Conservation (phyloP, 2,113 vertebrate genomes). For the Bufo bufo region DNA sequence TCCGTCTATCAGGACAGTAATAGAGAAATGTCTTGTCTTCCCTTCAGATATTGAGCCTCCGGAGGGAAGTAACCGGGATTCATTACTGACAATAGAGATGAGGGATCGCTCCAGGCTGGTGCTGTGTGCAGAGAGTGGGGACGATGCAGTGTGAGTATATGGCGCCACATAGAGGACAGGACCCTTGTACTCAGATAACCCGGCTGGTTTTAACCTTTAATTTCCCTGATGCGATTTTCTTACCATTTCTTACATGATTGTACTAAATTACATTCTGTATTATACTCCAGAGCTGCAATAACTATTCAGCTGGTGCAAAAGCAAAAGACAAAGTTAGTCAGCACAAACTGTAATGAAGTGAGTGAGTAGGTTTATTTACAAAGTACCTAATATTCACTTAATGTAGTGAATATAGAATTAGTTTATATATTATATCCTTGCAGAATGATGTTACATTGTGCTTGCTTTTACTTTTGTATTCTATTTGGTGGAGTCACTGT, state of each 20-base stretch:
- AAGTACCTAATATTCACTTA: too few relatives aligned
- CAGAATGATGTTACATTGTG: too few relatives aligned
- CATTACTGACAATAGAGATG: constrained; percentile 79
- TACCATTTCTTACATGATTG: not conserved
- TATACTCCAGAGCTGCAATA: not conserved
- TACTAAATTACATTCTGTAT: not conserved
- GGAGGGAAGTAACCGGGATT: constrained; percentile 81
- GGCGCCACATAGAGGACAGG: not conserved
- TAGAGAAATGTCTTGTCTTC: not conserved
- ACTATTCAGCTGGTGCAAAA: not conserved
- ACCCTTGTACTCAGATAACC: not conserved
- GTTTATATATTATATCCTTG: too few relatives aligned
- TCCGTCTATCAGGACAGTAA: not conserved
- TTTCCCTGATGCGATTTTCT: not conserved
- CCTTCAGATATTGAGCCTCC: constrained; percentile 81
- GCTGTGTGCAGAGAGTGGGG: constrained; percentile 88
- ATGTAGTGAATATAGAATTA: too few relatives aligned
- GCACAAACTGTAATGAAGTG: too few relatives aligned
- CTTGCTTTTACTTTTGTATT: too few relatives aligned
- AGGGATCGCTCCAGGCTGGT: constrained; percentile 76
- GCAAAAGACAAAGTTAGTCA: too few relatives aligned
- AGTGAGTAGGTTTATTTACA: too few relatives aligned
- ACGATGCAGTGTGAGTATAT: constrained; percentile 86
- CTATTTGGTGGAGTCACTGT: not conserved
- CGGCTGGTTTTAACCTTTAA: not conserved